A percentile compares a stretch with the other conserved stretches of the same genome.
phyloP scores from a whole-genome alignment of 2,797 vertebrate species.

The Sibirionetta formosa region DNA sequence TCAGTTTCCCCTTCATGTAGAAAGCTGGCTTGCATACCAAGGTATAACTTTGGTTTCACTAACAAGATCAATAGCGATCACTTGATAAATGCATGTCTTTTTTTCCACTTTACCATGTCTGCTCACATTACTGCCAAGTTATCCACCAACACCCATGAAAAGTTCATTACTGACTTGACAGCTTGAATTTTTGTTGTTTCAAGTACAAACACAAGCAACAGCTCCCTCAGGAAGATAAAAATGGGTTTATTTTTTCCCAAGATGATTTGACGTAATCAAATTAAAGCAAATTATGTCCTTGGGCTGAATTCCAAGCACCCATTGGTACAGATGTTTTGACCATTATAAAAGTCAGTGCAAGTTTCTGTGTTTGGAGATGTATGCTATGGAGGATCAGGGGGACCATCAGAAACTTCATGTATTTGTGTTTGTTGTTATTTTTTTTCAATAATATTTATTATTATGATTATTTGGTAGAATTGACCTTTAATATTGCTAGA shows the following conservation, averaged over 20 bases:
- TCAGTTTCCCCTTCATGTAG: background rate
- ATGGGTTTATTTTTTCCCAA: background rate
- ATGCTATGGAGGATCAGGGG: background rate
- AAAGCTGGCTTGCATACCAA: background rate
- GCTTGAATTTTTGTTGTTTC: background rate
- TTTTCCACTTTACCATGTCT: background rate
- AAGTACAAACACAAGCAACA: background rate
- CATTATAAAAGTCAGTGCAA: background rate
- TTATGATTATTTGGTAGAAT: background rate
- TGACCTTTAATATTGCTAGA: background rate
- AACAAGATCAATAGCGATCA: background rate
- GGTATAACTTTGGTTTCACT: background rate
- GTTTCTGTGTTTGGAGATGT: background rate
- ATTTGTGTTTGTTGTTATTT: background rate
- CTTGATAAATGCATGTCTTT: background rate
- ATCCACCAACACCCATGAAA: background rate
- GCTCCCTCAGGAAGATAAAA: background rate
- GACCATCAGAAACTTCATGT: fast-evolving
- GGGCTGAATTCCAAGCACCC: background rate
- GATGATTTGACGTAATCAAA: background rate
- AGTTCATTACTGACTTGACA: background rate
- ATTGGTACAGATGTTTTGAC: background rate
- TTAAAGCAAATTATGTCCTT: background rate
- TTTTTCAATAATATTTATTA: background rate
- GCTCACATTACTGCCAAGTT: background rate